Evolutionary conservation across 2,888 invertebrate species (phyloP), one percentile per base, ranked within the genome.

Genomic region (Notodonta dromedarius): DNA sequence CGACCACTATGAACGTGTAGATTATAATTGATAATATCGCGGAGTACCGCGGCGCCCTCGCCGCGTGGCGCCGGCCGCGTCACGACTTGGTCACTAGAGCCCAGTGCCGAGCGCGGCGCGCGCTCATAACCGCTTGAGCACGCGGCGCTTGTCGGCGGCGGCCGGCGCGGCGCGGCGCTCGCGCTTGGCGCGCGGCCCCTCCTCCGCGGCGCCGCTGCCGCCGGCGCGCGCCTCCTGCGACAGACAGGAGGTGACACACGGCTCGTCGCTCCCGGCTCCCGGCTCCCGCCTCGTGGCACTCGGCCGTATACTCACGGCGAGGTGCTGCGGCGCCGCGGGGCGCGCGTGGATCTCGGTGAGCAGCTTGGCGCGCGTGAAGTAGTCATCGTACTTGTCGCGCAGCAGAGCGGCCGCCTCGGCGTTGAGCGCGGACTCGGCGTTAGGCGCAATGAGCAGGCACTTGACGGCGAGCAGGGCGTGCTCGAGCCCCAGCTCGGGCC

Each of bases 351-450:
- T 91, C 73, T 92, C 91, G 62, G 91, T 90, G 76, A 88, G 88
- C 80, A 92, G 87, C 76, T 83, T 81, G 74, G 92, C 92, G 83
- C 92, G 91, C 74, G 84, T 84, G 66, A 96, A 98, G 94, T 99
- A 99, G 89, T 97, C 98, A 87, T 98, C 97, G 89, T 99, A 99
- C 82, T 96, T 96, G 92, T 98, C 98, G 77, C 98, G 94, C 72
- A 99, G 94, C 87, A 99, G 94, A 91, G 98, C 98, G 16, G 98
- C 99, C 61, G 99, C 99, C 91, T 99, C 99, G 86, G 98, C 99
- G 89, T 99, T 99, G 76, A 99, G 95, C 75, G 99, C 99, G 62
- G 98, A 99, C 92, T 99, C 99, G 7, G 98, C 96, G 95, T 99
- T 99, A 84, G 99, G 99, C 86, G 98, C 98, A 90, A 99, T 99